A percentile compares a stretch with the other conserved stretches of the same genome.
Evolutionary conservation across 2,113 vertebrate genomes (phyloP).

Genomic region (Colaptes auratus): DNA sequence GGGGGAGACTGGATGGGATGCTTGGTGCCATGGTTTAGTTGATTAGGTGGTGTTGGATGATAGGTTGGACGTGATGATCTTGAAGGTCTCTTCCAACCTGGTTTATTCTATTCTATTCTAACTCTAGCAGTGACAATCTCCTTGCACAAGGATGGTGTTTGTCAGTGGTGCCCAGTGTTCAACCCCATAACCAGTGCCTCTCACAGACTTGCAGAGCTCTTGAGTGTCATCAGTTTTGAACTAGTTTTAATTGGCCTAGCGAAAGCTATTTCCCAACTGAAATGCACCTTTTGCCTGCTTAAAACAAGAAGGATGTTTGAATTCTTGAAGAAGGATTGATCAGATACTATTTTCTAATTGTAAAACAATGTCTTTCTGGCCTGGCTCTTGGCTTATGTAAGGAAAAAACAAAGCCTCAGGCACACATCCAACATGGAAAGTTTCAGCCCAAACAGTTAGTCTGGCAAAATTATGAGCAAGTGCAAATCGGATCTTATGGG

Average conservation of each 20-base stretch:
- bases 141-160: fast-evolving
- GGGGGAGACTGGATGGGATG: no score
- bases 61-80: no score
- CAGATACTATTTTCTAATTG: neutral
- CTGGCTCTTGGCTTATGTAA: neutral
- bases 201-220: neutral
- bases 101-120: no score
- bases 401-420: neutral
- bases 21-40: no score
- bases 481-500: neutral
- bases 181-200: neutral
- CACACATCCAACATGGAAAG: neutral
- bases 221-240: neutral
- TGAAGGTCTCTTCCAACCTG: no score
- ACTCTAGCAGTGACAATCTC: no score
- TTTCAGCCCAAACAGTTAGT: conserved; percentile 12
- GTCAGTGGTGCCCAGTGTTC: neutral
- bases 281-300: neutral
- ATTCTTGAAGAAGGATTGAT: neutral
- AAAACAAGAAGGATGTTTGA: neutral
- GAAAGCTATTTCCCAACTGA: neutral
- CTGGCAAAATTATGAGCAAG: neutral
- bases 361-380: neutral
- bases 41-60: no score
- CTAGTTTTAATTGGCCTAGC: neutral